Evolutionary conservation across 2,797 vertebrate species (phyloP).

Genomic region (Siniperca obscura): DNA sequence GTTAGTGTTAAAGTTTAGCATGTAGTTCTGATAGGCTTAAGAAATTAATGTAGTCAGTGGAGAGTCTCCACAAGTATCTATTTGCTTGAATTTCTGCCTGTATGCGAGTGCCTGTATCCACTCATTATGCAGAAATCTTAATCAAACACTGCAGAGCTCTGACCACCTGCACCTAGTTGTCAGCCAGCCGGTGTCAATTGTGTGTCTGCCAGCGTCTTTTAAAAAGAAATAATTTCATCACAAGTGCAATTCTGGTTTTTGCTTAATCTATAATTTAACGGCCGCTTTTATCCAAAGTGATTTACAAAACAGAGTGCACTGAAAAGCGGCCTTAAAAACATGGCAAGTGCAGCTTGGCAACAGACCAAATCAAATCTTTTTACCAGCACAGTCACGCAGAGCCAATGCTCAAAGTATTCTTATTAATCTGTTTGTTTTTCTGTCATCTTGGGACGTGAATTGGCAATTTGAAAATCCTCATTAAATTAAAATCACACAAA

Average conservation of each 20-base stretch:
- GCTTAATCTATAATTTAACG: slow-evolving; percentile 72
- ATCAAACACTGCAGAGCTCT: slow-evolving; percentile 60
- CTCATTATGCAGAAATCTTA: slow-evolving; percentile 55
- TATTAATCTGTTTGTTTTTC: slow-evolving; percentile 49
- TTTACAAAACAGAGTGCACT: slow-evolving; percentile 60
- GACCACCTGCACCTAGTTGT: slow-evolving; percentile 68
- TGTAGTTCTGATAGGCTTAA: not conserved
- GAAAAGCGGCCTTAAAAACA: slow-evolving; percentile 48
- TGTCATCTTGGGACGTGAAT: slow-evolving; percentile 26
- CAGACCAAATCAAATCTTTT: slow-evolving; percentile 31
- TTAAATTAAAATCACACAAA: slow-evolving; percentile 36
- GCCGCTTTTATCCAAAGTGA: slow-evolving; percentile 66
- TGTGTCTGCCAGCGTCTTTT: slow-evolving; percentile 54
- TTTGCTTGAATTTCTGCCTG: slow-evolving; percentile 38
- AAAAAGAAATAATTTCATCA: slow-evolving; percentile 70
- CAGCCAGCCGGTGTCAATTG: slow-evolving; percentile 51
- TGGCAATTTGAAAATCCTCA: slow-evolving; percentile 36
- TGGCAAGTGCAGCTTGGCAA: slow-evolving; percentile 49
- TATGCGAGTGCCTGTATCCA: slow-evolving; percentile 16
- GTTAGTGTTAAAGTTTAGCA: not conserved
- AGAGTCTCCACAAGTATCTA: not conserved
- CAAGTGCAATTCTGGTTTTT: slow-evolving; percentile 60
- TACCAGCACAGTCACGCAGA: slow-evolving; percentile 7
- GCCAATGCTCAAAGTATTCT: slow-evolving; percentile 24
- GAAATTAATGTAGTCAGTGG: not conserved